These are phyloP conservation scores for Tadarida brasiliensis DNA, from an alignment of 2,797 vertebrate genomes.

Conservation along the genomic window DNA sequence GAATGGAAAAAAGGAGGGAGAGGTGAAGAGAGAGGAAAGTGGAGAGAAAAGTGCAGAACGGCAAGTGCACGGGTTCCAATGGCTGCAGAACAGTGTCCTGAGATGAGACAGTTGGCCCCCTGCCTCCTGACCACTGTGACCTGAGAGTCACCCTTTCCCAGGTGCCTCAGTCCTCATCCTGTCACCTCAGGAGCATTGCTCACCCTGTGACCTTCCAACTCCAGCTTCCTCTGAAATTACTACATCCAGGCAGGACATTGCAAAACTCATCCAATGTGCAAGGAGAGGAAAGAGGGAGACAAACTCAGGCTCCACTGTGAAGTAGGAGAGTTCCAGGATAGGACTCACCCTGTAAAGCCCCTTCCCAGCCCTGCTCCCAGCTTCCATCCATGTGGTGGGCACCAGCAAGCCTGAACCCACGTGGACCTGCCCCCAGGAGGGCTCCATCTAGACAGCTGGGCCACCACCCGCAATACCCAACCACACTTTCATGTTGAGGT, in stretches of 20 bases:
- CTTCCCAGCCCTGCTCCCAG: neutral
- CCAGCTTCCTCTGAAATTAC: neutral
- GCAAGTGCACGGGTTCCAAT: neutral
- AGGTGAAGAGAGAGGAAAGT: neutral
- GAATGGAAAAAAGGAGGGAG: neutral
- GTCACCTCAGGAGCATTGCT: neutral
- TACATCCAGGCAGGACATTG: neutral
- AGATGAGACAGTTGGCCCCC: neutral
- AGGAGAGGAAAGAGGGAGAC: neutral
- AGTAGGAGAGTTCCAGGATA: neutral
- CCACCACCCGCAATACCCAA: neutral
- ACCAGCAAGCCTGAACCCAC: neutral
- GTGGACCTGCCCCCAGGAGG: neutral
- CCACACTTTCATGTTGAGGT: neutral
- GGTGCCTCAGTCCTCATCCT: neutral
- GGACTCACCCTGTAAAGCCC: neutral
- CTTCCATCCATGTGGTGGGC: neutral
- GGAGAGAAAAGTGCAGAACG: neutral
- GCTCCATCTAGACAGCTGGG: neutral
- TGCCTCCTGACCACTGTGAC: neutral
- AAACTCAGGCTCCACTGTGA: neutral
- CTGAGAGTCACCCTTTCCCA: neutral
- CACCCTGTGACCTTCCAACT: too few relatives aligned
- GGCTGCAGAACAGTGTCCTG: neutral
- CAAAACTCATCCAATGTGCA: neutral